Base-by-base conservation (phyloP, 2,888 invertebrate genomes). In the Belgica antarctica region DNA sequence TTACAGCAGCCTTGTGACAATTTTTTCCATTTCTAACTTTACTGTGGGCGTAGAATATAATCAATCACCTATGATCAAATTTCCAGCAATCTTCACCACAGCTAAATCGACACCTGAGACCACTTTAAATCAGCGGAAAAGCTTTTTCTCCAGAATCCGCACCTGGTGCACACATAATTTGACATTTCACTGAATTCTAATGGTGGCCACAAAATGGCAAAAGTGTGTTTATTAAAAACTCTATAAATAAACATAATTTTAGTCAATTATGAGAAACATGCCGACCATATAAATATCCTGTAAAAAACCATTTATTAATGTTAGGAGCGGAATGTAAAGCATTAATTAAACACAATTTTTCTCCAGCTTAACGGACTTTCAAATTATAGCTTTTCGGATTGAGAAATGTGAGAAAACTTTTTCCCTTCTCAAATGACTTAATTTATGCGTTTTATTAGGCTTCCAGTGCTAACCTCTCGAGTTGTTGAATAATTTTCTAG, bases 231-330 rank as follows among this genome's bases (percentile, higher is more conserved):
- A 27, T 59, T 59, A 59, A 24, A 59, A 59, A 52, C 7, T 52
- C 17, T 27, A 59, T 25, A 25, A 59, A 59, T 59, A 27, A 59
- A 27, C 24, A 59, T 59, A 59, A 59, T 59, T 59, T 59, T 15
- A 59, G 59, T 59, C 59, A 24, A 59, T 59, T 59, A 59, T 4
- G 7, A 59, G 27, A 25, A 59, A 59, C 59, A 59, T 10, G 17
- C 25, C n/a, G 22, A 59, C 59, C 24, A 59, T 59, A 59, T 59
- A 59, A 59, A 59, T 59, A 59, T 27, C 59, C 59, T 59, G 59
- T 59, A 4, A 17, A 59, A 25, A 59, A 12, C 27, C 25, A 25
- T 59, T 59, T 19, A 59, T 59, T 59, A 59, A 8, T 1, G n/a
- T 27, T 27, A 59, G 12, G 24, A 27, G 27, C n/a, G 25, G 15